A percentile compares a stretch with the other conserved stretches of the same genome.
These are phyloP conservation scores for Corvus moneduloides DNA, from an alignment of 2,113 vertebrate genomes.

Conservation along the genomic window DNA sequence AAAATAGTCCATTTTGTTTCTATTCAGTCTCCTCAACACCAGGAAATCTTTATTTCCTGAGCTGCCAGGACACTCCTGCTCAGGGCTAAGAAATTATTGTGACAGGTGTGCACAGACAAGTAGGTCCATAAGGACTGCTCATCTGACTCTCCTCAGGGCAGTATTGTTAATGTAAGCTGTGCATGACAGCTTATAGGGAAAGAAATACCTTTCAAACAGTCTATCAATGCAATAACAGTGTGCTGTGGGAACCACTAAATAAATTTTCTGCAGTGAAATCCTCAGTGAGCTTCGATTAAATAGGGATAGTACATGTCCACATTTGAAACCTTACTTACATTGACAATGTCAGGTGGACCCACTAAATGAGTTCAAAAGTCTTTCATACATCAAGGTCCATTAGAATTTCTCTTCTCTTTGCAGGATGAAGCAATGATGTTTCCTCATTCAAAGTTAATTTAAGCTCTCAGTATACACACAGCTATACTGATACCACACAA, in stretches of 20 bases:
- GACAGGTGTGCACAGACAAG: not conserved
- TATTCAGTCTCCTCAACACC: not conserved
- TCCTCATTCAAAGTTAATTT: not conserved
- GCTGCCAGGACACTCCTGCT: not conserved
- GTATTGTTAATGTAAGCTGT: not conserved
- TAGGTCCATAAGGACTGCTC: not conserved
- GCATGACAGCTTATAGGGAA: not conserved
- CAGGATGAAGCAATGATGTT: not conserved
- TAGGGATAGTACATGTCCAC: not conserved
- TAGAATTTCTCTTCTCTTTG: not conserved
- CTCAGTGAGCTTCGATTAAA: not conserved
- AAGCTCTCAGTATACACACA: not conserved
- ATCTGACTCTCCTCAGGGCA: not conserved
- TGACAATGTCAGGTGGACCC: not conserved
- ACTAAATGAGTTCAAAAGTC: not conserved
- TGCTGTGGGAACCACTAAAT: not conserved
- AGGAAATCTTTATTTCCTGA: not conserved
- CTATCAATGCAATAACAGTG: not conserved
- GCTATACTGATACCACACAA: not conserved
- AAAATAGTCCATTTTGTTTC: not conserved
- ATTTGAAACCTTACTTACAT: not conserved
- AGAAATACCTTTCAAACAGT: not conserved
- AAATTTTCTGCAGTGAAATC: not conserved
- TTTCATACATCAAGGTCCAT: not conserved
- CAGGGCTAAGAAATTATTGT: not conserved